A percentile compares a stretch with the other conserved stretches of the same genome.
Evolutionary conservation across 2,113 vertebrate genomes (phyloP).

Genomic region (Salminus brasiliensis): DNA sequence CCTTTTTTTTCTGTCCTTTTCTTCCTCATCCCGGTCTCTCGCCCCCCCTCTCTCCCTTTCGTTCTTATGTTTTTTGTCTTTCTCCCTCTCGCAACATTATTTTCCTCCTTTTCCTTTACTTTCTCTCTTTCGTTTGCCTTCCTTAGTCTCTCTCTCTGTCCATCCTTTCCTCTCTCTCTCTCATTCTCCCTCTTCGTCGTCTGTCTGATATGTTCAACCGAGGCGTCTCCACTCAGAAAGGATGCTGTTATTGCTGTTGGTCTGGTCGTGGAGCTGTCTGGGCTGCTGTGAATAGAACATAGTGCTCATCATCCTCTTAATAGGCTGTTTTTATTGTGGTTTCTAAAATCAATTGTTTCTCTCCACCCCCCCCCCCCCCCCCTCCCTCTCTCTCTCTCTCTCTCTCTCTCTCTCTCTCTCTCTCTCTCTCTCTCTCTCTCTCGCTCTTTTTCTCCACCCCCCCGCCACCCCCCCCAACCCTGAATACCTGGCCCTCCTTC

Average conservation of each 20-base stretch:
- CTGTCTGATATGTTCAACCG: not conserved
- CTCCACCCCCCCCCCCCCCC: not conserved
- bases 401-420: constrained; percentile 5
- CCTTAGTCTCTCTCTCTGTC: not conserved
- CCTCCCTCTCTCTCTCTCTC: constrained; percentile 9
- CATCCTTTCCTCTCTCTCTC: not conserved
- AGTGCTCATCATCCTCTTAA: constrained; percentile 1
- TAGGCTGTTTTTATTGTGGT: not conserved
- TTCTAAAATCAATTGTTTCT: not conserved
- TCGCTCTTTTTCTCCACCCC: not conserved
- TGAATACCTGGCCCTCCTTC: not conserved
- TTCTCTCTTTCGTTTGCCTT: not conserved
- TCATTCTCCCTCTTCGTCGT: not conserved
- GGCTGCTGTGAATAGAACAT: constrained; percentile 11
- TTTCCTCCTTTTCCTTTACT: no score
- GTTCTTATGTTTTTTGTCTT: not conserved
- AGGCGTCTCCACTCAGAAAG: not conserved
- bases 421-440: constrained; percentile 1
- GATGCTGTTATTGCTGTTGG: constrained; percentile 12
- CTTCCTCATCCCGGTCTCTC: not conserved
- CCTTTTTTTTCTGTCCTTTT: not conserved
- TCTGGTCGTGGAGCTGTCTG: not conserved
- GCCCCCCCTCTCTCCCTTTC: not conserved
- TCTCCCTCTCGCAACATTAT: not conserved
- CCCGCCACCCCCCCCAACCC: not conserved